These are phyloP conservation scores for Cydia splendana DNA, from an alignment of 1,140 invertebrate genomes.

Conservation along the genomic window DNA sequence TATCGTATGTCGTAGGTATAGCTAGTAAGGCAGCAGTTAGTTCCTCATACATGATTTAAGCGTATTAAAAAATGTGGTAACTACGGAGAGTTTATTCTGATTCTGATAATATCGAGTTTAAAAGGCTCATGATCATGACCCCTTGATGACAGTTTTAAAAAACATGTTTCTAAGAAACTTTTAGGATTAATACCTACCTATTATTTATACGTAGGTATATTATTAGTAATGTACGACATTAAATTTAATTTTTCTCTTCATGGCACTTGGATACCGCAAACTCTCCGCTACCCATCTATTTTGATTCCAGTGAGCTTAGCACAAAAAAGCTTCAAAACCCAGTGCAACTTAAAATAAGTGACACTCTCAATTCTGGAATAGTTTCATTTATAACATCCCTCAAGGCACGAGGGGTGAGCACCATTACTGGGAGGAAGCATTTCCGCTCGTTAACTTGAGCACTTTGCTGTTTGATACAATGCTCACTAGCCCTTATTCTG, in stretches of 20 bases:
- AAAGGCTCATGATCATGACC: too few species aligned
- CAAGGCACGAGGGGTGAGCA: slow-evolving; percentile 49
- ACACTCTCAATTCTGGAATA: slow-evolving; percentile 27
- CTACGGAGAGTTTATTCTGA: too few species aligned
- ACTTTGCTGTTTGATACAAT: slow-evolving; percentile 67
- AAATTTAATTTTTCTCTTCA: too few species aligned
- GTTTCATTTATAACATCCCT: slow-evolving; percentile 42
- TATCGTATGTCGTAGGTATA: background rate
- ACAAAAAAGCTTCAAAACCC: background rate
- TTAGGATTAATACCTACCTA: too few species aligned
- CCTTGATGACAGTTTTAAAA: too few species aligned
- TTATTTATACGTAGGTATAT: too few species aligned
- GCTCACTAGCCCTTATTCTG: slow-evolving; percentile 55
- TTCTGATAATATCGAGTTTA: too few species aligned
- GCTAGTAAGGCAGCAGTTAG: too few species aligned
- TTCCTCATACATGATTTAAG: too few species aligned
- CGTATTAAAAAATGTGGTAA: too few species aligned
- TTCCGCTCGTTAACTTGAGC: slow-evolving; percentile 70
- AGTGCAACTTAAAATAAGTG: slow-evolving; percentile 22
- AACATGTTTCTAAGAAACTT: too few species aligned
- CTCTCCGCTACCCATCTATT: background rate
- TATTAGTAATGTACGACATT: too few species aligned
- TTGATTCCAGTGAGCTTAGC: background rate
- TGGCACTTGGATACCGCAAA: background rate
- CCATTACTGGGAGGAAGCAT: slow-evolving; percentile 71